Conservation (phyloP, 2,113 vertebrate species). For the Callopanchax toddi region DNA sequence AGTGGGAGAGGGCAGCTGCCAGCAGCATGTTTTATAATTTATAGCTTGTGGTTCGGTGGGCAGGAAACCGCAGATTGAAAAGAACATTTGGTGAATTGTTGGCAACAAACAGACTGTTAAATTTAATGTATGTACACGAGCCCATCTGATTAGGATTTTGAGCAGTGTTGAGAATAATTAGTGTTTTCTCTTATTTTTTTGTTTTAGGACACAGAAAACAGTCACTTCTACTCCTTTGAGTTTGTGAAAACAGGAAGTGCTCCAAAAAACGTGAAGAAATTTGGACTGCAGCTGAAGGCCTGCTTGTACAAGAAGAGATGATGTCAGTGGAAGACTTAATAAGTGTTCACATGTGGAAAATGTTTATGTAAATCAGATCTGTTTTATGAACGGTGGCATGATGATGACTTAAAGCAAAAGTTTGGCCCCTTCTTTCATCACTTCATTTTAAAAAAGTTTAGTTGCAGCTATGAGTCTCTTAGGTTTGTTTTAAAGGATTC, state of each 20-base stretch:
- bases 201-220: conserved; percentile 84
- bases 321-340: conserved; percentile 63
- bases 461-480: no score
- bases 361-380: no score
- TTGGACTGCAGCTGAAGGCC: conserved; percentile 82
- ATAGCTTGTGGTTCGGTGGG: not conserved
- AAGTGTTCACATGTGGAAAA: not conserved
- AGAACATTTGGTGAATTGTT: not conserved
- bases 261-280: conserved; percentile 56
- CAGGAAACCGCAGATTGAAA: conserved; percentile 19
- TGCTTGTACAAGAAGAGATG: conserved; percentile 93
- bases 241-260: conserved; percentile 80
- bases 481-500: no score
- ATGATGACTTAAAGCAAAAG: not conserved
- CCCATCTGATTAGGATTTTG: not conserved
- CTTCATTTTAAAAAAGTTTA: no score
- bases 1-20: not conserved
- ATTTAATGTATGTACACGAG: not conserved
- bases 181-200: conserved; percentile 12
- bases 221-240: conserved; percentile 89
- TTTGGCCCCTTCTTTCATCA: not conserved
- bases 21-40: conserved; percentile 3
- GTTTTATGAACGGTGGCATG: not conserved
- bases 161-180: not conserved
- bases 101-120: not conserved